phyloP scores from a whole-genome alignment of 2,797 vertebrate species.

The Liparis tanakae region DNA sequence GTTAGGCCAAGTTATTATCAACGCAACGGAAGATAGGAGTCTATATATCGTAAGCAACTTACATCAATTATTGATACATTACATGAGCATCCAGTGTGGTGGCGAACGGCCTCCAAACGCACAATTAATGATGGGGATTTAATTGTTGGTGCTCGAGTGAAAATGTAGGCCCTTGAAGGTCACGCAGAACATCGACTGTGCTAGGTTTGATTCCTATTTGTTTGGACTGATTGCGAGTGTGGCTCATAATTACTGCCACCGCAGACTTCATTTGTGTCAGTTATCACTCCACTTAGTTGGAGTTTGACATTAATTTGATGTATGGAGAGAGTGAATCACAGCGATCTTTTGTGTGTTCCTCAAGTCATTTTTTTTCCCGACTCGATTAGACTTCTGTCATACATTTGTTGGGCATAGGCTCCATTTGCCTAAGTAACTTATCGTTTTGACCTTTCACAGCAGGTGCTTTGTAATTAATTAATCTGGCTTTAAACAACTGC shows the following conservation, averaged over 20 bases:
- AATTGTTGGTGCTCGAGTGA: constrained; percentile 29
- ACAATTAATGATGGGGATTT: constrained; percentile 31
- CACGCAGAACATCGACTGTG: constrained; percentile 29
- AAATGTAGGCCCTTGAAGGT: constrained; percentile 51
- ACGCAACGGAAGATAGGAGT: constrained; percentile 57
- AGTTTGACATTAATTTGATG: constrained; percentile 55
- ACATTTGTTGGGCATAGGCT: constrained; percentile 40
- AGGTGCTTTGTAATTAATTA: constrained; percentile 56
- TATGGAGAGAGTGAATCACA: constrained; percentile 15
- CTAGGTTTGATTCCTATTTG: constrained; percentile 34
- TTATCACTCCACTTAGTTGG: constrained; percentile 37
- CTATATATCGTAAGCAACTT: constrained; percentile 50
- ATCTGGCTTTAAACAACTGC: constrained; percentile 54
- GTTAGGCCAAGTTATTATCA: constrained; percentile 72
- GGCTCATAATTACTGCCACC: constrained; percentile 29
- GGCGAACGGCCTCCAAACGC: constrained; percentile 14
- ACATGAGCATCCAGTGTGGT: constrained; percentile 36
- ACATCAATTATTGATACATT: constrained; percentile 51
- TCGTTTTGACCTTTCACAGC: constrained; percentile 65
- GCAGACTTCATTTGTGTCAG: constrained; percentile 42
- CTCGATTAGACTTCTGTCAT: constrained; percentile 33
- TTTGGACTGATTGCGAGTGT: constrained; percentile 26
- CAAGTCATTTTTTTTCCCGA: constrained; percentile 9
- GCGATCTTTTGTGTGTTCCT: constrained; percentile 3
- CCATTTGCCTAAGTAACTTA: constrained; percentile 56